Evolutionary conservation across 2,888 invertebrate species (phyloP).

Genomic region (Troides oblongomaculatus): DNA sequence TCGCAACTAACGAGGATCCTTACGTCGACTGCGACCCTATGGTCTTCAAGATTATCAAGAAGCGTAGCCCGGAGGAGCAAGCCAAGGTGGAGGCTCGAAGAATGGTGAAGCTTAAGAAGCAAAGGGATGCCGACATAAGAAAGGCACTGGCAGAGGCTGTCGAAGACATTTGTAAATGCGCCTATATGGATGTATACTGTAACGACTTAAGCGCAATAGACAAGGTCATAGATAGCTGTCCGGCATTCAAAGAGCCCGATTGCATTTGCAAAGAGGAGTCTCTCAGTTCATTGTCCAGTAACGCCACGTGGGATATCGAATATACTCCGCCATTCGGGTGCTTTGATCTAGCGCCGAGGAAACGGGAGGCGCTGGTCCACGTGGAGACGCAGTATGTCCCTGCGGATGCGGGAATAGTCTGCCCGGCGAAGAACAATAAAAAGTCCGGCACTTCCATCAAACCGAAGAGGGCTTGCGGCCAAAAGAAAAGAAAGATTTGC

Average conservation of each 20-base stretch:
- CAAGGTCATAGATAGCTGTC: slow-evolving; percentile 67
- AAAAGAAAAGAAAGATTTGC: slow-evolving; percentile 1
- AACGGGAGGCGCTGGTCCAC: slow-evolving; percentile 72
- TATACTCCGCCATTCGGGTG: slow-evolving; percentile 86
- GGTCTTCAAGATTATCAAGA: slow-evolving; percentile 83
- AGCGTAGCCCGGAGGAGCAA: slow-evolving; percentile 76
- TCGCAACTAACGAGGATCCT: slow-evolving; percentile 82
- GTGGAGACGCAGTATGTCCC: slow-evolving; percentile 82
- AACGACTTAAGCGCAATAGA: slow-evolving; percentile 71
- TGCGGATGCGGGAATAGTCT: slow-evolving; percentile 72
- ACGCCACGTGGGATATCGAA: slow-evolving; percentile 85
- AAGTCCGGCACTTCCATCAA: slow-evolving; percentile 50
- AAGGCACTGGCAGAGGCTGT: slow-evolving; percentile 70
- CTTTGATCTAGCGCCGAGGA: slow-evolving; percentile 79
- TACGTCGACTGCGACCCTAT: slow-evolving; percentile 85
- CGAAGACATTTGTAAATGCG: slow-evolving; percentile 73
- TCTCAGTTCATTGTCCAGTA: slow-evolving; percentile 73
- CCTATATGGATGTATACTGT: slow-evolving; percentile 75
- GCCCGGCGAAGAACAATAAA: slow-evolving; percentile 49
- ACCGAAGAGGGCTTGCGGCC: slow-evolving; percentile 46
- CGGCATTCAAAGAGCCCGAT: slow-evolving; percentile 69
- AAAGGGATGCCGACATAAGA: slow-evolving; percentile 74
- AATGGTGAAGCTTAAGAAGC: slow-evolving; percentile 78
- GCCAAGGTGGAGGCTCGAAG: slow-evolving; percentile 77
- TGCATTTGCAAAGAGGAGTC: slow-evolving; percentile 67